phyloP scores from a whole-genome alignment of 2,888 invertebrate genomes.

The Drosophila incognita region DNA sequence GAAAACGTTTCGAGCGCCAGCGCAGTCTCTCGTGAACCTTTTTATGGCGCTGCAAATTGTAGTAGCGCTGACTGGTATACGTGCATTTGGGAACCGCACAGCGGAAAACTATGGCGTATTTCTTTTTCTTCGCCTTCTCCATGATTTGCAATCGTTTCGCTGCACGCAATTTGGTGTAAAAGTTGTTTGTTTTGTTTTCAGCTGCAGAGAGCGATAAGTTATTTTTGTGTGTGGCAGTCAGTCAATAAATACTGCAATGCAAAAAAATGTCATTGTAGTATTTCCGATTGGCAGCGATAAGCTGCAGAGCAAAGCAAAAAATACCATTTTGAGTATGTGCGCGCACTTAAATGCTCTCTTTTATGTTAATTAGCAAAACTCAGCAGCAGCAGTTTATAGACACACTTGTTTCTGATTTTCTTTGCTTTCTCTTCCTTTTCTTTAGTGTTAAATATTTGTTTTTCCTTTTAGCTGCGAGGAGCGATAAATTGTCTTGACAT shows the following conservation, averaged over 20 bases:
- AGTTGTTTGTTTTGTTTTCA: neutral
- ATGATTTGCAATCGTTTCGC: conserved; percentile 3
- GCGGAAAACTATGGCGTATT: conserved; percentile 34
- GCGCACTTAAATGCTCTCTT: neutral
- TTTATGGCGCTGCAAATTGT: conserved; percentile 45
- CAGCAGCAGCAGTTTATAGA: neutral
- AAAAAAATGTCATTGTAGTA: neutral
- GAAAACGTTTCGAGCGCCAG: conserved; percentile 54
- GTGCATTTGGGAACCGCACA: conserved; percentile 44
- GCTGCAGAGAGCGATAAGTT: neutral
- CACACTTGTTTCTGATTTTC: neutral
- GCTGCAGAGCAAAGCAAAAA: neutral
- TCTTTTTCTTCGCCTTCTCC: conserved; percentile 5
- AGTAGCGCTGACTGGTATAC: conserved; percentile 41
- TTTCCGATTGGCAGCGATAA: neutral
- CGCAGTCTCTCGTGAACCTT: conserved; percentile 44
- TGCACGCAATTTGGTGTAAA: neutral
- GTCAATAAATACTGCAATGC: neutral
- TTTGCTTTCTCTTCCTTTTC: neutral
- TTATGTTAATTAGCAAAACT: neutral
- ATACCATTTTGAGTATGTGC: neutral
- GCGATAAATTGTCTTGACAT: conserved; percentile 7
- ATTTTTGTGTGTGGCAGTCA: neutral
- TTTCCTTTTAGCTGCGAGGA: neutral
- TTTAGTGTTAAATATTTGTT: neutral